Evolutionary conservation across 2,797 vertebrate species (phyloP).

Genomic region (Anomalospiza imberbis): DNA sequence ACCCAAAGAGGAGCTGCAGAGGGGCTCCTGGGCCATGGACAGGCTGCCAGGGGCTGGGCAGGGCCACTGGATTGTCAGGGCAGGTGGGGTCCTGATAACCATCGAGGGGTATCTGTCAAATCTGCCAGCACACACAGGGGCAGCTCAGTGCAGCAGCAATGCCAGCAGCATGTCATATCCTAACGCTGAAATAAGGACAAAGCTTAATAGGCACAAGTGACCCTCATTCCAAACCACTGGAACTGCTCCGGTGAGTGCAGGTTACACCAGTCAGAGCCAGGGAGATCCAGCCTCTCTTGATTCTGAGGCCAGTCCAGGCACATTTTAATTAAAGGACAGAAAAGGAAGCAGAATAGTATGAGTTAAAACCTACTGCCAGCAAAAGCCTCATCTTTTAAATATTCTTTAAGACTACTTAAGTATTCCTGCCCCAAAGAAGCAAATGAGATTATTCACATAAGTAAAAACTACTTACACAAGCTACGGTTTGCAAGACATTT

Average conservation of each 20-base stretch:
- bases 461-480: conserved; percentile 22
- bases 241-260: neutral
- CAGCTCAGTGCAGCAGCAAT: neutral
- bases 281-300: neutral
- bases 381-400: conserved; percentile 29
- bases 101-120: accelerated
- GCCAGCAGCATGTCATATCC: neutral
- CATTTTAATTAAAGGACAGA: conserved; percentile 6
- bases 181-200: neutral
- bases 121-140: neutral
- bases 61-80: accelerated
- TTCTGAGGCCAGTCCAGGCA: neutral
- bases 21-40: neutral
- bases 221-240: neutral
- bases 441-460: conserved; percentile 18
- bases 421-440: conserved; percentile 36
- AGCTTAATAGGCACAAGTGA: neutral
- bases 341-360: neutral
- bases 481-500: neutral
- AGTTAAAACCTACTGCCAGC: conserved; percentile 5
- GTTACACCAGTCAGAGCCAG: neutral
- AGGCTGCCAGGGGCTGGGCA: neutral
- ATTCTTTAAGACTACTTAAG: conserved; percentile 10
- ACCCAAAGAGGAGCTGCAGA: neutral
- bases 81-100: neutral